Conservation (phyloP, 2,888 invertebrate species). For the Teinopalpus imperialis region DNA sequence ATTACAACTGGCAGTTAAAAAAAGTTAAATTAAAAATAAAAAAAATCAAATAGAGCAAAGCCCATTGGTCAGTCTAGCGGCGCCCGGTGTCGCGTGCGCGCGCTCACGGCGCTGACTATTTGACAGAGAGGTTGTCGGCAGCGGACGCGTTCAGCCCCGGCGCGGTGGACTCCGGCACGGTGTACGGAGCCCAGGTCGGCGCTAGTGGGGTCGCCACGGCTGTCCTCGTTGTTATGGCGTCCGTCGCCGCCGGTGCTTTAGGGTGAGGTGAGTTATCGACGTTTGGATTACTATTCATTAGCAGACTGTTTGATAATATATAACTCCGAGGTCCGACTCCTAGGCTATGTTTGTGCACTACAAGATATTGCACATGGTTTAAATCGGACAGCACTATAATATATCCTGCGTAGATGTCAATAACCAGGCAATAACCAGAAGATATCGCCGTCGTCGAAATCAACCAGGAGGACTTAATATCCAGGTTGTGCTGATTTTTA, state of each 20-base stretch:
- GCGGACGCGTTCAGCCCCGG: conserved; percentile 67
- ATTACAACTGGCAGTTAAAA: not conserved
- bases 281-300: too few species aligned
- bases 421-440: too few species aligned
- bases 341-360: too few species aligned
- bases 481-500: too few species aligned
- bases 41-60: conserved; percentile 38
- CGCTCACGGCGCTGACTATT: conserved; percentile 48
- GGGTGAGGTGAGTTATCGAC: conserved; percentile 86
- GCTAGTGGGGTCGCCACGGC: conserved; percentile 85
- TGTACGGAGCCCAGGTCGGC: conserved; percentile 58
- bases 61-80: conserved; percentile 37
- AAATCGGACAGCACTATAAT: too few species aligned
- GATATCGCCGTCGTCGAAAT: too few species aligned
- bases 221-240: conserved; percentile 84
- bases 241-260: conserved; percentile 85
- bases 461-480: too few species aligned
- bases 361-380: too few species aligned
- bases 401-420: too few species aligned
- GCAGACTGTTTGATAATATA: too few species aligned
- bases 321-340: too few species aligned
- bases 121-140: conserved; percentile 67
- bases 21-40: conserved; percentile 22
- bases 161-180: conserved; percentile 42
- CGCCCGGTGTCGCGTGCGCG: conserved; percentile 44